Percentiles rank a stretch among this genome's conserved stretches.
Conservation (phyloP, 1,140 invertebrate genomes). For the Cydia splendana region DNA sequence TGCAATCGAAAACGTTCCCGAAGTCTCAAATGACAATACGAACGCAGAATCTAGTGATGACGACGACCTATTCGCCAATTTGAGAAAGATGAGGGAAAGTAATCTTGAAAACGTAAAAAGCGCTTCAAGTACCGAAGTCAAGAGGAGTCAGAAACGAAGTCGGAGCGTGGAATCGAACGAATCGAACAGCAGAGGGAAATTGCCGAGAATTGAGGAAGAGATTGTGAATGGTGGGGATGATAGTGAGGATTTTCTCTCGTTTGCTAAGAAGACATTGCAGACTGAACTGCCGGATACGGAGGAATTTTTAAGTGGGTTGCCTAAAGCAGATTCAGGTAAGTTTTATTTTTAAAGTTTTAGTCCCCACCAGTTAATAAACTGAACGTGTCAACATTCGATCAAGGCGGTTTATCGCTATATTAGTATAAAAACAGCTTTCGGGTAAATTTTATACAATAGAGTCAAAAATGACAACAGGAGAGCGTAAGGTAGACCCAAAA, state of each 20-base stretch:
- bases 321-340: slow-evolving; percentile 55
- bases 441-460: too few species aligned
- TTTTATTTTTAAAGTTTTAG: slow-evolving; percentile 13
- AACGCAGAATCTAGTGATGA: slow-evolving; percentile 64
- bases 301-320: slow-evolving; percentile 58
- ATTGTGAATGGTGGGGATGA: slow-evolving; percentile 41
- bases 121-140: slow-evolving; percentile 1
- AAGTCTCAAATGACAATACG: slow-evolving; percentile 32
- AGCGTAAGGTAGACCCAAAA: too few species aligned
- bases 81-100: slow-evolving; percentile 59
- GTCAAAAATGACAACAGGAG: too few species aligned
- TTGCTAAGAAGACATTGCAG: slow-evolving; percentile 67
- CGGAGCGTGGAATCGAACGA: slow-evolving; percentile 57
- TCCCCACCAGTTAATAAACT: too few species aligned
- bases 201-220: slow-evolving; percentile 63
- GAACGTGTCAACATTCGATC: too few species aligned
- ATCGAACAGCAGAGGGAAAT: slow-evolving; percentile 51
- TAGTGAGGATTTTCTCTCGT: slow-evolving; percentile 67
- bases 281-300: slow-evolving; percentile 65
- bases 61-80: slow-evolving; percentile 66
- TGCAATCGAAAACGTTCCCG: slow-evolving; percentile 17
- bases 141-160: slow-evolving; percentile 52
- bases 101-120: slow-evolving; percentile 40
- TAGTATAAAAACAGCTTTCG: too few species aligned
- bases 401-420: too few species aligned